phyloP scores from a whole-genome alignment of 2,797 vertebrate genomes.

The Aselliscus stoliczkanus region DNA sequence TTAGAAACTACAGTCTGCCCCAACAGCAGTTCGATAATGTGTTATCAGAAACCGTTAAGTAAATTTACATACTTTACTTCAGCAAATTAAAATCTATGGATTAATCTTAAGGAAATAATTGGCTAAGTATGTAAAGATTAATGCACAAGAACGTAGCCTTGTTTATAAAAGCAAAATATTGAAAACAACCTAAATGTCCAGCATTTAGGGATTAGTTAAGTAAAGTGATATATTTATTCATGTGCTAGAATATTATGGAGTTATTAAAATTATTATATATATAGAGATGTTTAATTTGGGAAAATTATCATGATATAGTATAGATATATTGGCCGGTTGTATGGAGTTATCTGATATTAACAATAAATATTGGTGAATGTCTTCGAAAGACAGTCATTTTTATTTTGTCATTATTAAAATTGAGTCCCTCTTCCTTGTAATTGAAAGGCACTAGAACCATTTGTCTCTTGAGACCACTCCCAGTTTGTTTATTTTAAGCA shows the following conservation, averaged over 20 bases:
- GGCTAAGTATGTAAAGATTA: background rate
- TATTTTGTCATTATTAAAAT: conserved; percentile 45
- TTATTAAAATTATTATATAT: background rate
- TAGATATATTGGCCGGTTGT: background rate
- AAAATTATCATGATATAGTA: background rate
- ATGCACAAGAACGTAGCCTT: background rate
- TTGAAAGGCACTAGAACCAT: conserved; percentile 3
- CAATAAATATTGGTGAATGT: background rate
- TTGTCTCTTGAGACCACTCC: conserved; percentile 9
- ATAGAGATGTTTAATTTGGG: conserved; percentile 7
- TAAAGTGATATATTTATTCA: background rate
- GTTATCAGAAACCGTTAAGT: background rate
- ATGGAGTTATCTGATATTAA: background rate
- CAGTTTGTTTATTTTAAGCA: conserved; percentile 18
- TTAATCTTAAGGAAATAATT: conserved; percentile 13
- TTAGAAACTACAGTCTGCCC: background rate
- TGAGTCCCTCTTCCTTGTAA: background rate
- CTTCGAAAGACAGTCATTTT: background rate
- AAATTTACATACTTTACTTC: background rate
- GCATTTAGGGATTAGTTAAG: background rate
- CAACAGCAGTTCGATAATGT: background rate
- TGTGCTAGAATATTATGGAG: background rate
- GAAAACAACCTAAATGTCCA: background rate
- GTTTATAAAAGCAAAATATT: background rate
- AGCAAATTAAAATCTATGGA: background rate